A percentile compares a stretch with the other conserved stretches of the same genome.
phyloP scores from a whole-genome alignment of 2,113 vertebrate genomes.

The Upupa epops region DNA sequence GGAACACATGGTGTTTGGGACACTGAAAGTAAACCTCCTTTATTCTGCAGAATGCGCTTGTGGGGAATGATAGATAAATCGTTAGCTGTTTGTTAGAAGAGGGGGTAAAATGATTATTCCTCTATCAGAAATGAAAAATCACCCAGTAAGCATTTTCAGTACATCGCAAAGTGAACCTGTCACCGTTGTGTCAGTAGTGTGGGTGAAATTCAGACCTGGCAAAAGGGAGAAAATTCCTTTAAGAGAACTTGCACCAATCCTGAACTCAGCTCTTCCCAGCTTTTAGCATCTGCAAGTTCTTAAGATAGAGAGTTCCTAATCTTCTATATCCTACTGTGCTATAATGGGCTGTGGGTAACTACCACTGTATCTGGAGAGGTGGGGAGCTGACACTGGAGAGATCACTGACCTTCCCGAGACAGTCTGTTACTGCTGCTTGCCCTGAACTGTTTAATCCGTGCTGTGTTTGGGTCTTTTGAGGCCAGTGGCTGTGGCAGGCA shows the following conservation, averaged over 20 bases:
- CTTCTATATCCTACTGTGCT: neutral
- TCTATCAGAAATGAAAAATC: constrained; percentile 38
- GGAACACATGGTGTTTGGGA: neutral
- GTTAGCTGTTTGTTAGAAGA: neutral
- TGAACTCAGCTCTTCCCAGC: neutral
- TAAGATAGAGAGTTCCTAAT: neutral
- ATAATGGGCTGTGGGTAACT: neutral
- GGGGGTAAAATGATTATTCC: neutral
- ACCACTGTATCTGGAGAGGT: neutral
- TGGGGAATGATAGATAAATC: neutral
- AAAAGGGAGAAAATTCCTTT: neutral
- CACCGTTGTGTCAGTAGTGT: neutral
- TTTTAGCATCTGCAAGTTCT: neutral
- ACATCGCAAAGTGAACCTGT: neutral
- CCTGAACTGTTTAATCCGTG: neutral
- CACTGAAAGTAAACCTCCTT: neutral
- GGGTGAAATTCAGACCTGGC: neutral
- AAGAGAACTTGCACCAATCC: neutral
- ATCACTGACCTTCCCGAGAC: neutral
- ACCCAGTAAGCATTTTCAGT: neutral
- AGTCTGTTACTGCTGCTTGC: neutral
- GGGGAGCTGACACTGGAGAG: neutral
- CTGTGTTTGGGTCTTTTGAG: neutral
- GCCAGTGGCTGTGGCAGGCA: neutral
- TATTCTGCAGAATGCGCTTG: neutral